These are phyloP conservation scores for Drosophila santomea DNA, from an alignment of 1,140 invertebrate genomes.

Conservation along the genomic window DNA sequence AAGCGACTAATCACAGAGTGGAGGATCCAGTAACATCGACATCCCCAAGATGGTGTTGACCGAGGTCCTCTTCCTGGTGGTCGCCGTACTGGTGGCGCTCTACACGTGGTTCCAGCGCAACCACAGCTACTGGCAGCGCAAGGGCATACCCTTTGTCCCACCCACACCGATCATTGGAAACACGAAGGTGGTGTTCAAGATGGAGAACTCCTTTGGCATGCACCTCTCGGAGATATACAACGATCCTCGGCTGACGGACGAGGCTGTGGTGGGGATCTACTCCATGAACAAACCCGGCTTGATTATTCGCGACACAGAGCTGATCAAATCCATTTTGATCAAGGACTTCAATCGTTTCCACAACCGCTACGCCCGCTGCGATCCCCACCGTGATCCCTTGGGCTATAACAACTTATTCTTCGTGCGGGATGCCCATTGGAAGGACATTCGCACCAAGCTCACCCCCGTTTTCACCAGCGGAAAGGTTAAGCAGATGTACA, in stretches of 20 bases:
- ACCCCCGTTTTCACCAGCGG: constrained; percentile 86
- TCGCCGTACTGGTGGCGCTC: constrained; percentile 45
- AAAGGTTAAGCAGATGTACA: constrained; percentile 87
- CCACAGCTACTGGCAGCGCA: constrained; percentile 75
- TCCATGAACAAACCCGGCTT: constrained; percentile 84
- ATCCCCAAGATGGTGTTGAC: constrained; percentile 51
- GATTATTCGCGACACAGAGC: constrained; percentile 85
- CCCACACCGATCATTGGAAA: constrained; percentile 73
- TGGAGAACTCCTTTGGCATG: constrained; percentile 60
- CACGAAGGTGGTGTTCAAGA: constrained; percentile 48
- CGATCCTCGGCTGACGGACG: constrained; percentile 55
- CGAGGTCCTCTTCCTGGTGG: constrained; percentile 51
- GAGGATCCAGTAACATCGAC: neutral
- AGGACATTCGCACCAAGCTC: constrained; percentile 85
- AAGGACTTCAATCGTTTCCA: constrained; percentile 85
- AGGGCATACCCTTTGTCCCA: constrained; percentile 66
- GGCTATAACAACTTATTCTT: constrained; percentile 76
- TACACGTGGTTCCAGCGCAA: constrained; percentile 68
- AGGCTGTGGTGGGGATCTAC: constrained; percentile 84
- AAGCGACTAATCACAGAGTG: neutral
- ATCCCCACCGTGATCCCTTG: constrained; percentile 69
- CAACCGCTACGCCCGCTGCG: constrained; percentile 61
- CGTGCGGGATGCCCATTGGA: constrained; percentile 85
- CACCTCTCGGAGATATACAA: constrained; percentile 68
- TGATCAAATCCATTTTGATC: constrained; percentile 86